Base-by-base conservation (phyloP, 2,888 invertebrate genomes). In the Myopa tessellatipennis region DNA sequence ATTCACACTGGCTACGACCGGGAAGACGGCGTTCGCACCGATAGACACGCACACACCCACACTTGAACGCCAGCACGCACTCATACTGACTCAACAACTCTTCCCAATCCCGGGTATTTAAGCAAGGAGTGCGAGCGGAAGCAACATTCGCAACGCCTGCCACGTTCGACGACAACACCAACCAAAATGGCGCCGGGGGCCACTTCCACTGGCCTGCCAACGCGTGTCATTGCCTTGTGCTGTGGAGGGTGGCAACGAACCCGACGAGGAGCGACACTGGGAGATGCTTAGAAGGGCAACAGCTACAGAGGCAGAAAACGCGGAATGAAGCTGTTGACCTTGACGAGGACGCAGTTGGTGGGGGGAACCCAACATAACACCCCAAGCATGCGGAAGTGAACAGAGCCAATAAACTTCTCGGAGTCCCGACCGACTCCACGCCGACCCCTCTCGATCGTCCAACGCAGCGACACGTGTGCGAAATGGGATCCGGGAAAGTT, bases 291-390 rank as follows among this genome's bases (percentile, higher is more conserved):
- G 36, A 65, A 36, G 14, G 63, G 6, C 38, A n/a, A 71, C n/a
- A 71, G 70, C 5, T 34, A 2, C 34, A 55, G 55, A 71, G 55
- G 14, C 14, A 45, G 40, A 38, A 63, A 63, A 76, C 78, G 74
- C 79, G 12, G 4, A 18, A n/a, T 12, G 81, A 81, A 83, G 60
- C n/a, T 80, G 82, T 80, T 85, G 84, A 85, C 85, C 85, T 85
- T 85, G 85, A 85, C 82, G 84, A 84, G 81, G 69, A 60, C 77
- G 63, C 69, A 55, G 76, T 67, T 50, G 74, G 72, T 61, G 61
- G 52, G 40, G 38, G 18, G 12, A 70, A 71, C 55, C 8, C 3
- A 4, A 55, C 10, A 16, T 77, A 68, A 76, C 34, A 69, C 10
- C 69, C 8, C 70, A 70, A 36, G 4, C 16, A 55, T 40, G 40